These are phyloP conservation scores for Periphyllus acericola DNA, from an alignment of 2,888 invertebrate species.

Conservation along the genomic window DNA sequence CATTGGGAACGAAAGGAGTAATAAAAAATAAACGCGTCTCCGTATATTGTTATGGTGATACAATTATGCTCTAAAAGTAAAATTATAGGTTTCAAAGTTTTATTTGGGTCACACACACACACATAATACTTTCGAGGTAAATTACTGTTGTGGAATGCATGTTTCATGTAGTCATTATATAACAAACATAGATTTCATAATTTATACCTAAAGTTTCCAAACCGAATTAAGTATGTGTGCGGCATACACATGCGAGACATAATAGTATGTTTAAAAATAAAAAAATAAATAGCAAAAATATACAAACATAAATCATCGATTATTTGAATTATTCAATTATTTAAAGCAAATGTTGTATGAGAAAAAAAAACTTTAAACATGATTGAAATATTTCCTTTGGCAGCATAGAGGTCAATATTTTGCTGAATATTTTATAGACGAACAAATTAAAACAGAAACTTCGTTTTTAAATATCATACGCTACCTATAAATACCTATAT, in stretches of 20 bases:
- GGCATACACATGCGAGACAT: not conserved
- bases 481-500: no score
- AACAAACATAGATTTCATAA: not conserved
- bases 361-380: not conserved
- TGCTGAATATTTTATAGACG: not conserved
- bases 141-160: not conserved
- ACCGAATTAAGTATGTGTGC: not conserved
- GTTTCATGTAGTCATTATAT: not conserved
- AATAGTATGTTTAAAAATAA: not conserved
- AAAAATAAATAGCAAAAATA: not conserved
- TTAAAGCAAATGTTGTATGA: not conserved
- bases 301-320: not conserved
- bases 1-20: not conserved
- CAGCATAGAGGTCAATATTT: not conserved
- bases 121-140: not conserved
- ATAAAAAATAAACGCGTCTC: not conserved
- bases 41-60: not conserved
- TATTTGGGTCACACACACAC: not conserved
- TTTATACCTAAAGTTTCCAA: not conserved
- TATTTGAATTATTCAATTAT: conserved; percentile 8
- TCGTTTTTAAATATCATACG: not conserved
- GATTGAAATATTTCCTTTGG: not conserved
- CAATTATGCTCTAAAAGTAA: not conserved
- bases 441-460: not conserved
- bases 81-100: not conserved